These are phyloP conservation scores for Leptura quadrifasciata DNA, from an alignment of 2,888 invertebrate species.

Conservation along the genomic window DNA sequence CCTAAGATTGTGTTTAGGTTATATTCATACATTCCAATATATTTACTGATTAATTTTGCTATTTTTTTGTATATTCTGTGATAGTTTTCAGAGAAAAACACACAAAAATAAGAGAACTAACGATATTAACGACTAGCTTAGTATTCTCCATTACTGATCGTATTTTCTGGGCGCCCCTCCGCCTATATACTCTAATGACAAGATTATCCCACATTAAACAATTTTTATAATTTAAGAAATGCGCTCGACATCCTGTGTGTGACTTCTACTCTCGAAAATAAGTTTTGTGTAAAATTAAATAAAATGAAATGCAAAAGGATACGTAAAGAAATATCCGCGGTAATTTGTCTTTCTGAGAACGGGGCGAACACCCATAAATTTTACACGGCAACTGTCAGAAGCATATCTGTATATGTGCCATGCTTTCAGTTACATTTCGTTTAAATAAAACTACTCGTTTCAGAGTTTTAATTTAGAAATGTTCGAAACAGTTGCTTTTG, in stretches of 20 bases:
- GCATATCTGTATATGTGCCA: constrained; percentile 2
- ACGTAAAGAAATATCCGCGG: constrained; percentile 2
- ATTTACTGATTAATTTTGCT: too few relatives aligned
- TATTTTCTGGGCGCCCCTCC: too few relatives aligned
- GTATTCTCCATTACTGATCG: too few relatives aligned
- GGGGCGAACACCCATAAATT: neutral
- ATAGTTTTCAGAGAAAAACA: too few relatives aligned
- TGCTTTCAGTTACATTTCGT: constrained; percentile 1
- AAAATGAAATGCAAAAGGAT: constrained; percentile 1
- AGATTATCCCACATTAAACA: neutral
- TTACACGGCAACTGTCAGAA: constrained; percentile 4
- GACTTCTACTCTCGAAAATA: neutral
- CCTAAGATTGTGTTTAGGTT: too few relatives aligned
- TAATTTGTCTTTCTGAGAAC: constrained; percentile 4
- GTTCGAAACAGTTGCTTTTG: neutral
- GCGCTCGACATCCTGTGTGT: neutral
- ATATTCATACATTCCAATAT: too few relatives aligned
- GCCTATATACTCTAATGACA: too few relatives aligned
- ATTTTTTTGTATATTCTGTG: too few relatives aligned
- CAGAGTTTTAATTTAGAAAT: constrained; percentile 3
- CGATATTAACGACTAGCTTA: too few relatives aligned
- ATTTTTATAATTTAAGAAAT: neutral
- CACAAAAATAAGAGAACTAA: too few relatives aligned
- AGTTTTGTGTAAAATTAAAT: neutral
- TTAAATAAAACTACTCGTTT: constrained; percentile 7